phyloP scores from a whole-genome alignment of 1,140 invertebrate genomes.

The Chionoecetes opilio region DNA sequence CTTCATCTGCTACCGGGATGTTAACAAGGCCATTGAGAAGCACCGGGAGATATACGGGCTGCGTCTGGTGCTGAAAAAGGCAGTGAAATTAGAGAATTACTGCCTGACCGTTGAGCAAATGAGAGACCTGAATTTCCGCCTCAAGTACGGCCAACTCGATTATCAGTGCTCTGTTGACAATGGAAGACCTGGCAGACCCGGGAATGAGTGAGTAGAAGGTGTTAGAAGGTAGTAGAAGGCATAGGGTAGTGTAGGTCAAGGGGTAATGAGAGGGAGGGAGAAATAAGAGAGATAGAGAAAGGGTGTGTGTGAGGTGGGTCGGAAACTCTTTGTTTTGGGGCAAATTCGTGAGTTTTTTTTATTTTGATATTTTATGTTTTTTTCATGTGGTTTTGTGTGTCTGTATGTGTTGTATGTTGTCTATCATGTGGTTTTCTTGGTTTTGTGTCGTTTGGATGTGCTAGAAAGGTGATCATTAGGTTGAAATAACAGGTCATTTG shows the following conservation, averaged over 20 bases:
- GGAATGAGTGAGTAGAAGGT: conserved; percentile 79
- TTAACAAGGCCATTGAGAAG: conserved; percentile 80
- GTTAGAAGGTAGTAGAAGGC: too few species aligned
- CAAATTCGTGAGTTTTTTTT: conserved; percentile 68
- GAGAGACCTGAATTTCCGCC: conserved; percentile 79
- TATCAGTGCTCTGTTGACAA: conserved; percentile 80
- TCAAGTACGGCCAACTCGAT: conserved; percentile 81
- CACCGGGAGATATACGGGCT: conserved; percentile 80
- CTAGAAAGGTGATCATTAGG: too few species aligned
- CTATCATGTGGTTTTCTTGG: too few species aligned
- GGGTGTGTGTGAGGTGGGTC: too few species aligned
- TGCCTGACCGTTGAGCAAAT: conserved; percentile 78
- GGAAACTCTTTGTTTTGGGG: conserved; percentile 76
- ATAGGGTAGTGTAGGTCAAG: neutral
- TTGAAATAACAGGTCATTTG: too few species aligned
- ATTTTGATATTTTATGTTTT: conserved; percentile 15
- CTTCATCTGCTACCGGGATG: conserved; percentile 79
- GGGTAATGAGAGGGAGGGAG: neutral
- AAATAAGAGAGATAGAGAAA: neutral
- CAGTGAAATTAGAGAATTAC: conserved; percentile 79
- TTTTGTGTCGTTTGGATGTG: too few species aligned
- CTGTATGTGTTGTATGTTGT: neutral
- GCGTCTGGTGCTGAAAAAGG: conserved; percentile 79
- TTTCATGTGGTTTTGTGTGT: neutral
- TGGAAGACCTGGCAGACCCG: conserved; percentile 79